Base-by-base conservation (phyloP, 2,888 invertebrate species). In the Automeris io region DNA sequence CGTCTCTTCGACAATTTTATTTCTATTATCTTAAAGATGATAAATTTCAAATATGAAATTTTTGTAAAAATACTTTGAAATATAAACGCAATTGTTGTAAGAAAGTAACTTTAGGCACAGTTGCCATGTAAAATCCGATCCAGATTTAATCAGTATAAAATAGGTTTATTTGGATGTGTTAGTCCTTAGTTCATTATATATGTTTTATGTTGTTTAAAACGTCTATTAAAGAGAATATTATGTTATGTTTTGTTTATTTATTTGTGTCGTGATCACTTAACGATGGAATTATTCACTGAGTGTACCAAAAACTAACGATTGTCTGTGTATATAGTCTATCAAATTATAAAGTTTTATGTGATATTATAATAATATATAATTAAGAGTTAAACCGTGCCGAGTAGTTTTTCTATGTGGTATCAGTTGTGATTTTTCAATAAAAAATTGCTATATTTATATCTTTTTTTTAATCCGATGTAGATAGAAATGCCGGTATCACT, bases 341-440 rank as follows among this genome's bases (percentile, higher is more conserved):
- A 85, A 82, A 83, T 79, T 79, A 74, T 81, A 70, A 73, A 80
- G 77, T 83, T 83, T 81, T 81, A 83, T 85, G 85, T 85, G 85
- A 85, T 85, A 83, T 79, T 82, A 79, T n/a, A n/a, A n/a, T n/a
- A n/a, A n/a, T 75, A 68, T 81, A 82, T 81, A 81, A 71, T 74
- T 86, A 85, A 86, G 85, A 81, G 77, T 81, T 85, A 85, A 85
- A 82, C 83, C 80, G 85, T 86, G 85, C 85, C 86, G 83, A 85
- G 76, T 85, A 86, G 86, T 79, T 85, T 86, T 86, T 86, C 82
- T 85, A 86, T 85, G 77, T 85, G 86, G 86, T 85, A 85, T 85
- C 77, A 81, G 85, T 86, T 85, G 83, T 86, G 83, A 81, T 80
- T 83, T 83, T 80, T 74, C 70, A 80, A 82, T 85, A 85, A 85